Base-by-base conservation (phyloP, 2,888 invertebrate genomes). In the Machimus rusticus region DNA sequence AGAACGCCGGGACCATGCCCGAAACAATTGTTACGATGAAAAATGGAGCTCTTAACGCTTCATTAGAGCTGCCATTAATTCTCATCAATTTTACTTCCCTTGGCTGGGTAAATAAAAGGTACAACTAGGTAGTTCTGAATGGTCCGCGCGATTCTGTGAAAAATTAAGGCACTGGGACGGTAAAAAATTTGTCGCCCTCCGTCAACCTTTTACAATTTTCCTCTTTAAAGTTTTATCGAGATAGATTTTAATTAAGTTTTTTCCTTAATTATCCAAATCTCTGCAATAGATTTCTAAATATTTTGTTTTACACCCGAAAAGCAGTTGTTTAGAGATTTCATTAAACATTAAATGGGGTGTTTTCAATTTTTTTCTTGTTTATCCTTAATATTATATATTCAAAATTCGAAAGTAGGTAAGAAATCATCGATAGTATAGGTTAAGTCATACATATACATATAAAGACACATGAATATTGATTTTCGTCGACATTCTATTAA, bases 61-160 rank as follows among this genome's bases (percentile, higher is more conserved):
- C 88, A 88, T 88, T 88, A 81, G 87, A 86, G n/a, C 74, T 37
- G 87, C 86, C 88, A 87, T 88, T 88, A 86, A 87, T 88, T 82
- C 81, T 74, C 81, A 87, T 87, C 87, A 87, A 74, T 78, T 85
- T 23, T 81, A 37, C 86, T 79, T 79, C 79, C 74, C 76, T 66
- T 82, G 23, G 19, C 34, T 34, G 23, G 57, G 19, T 34, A 37
- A 82, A 57, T 34, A 57, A 82, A 66, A 66, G 57, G 66, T 82
- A 82, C 37, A 19, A 23, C 82, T 34, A 82, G 82, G 82, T 82
- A 66, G 51, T 37, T 55, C 19, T 82, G 82, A 82, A 82, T 82
- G 34, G 82, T 5, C 16, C 37, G 19, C 19, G 12, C 12, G 66
- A 23, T 37, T 31, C 16, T 57, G 66, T 82, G 82, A 57, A 82